These are phyloP conservation scores for Halcyon smyrnensis DNA, from an alignment of 2,797 vertebrate species.

Conservation along the genomic window DNA sequence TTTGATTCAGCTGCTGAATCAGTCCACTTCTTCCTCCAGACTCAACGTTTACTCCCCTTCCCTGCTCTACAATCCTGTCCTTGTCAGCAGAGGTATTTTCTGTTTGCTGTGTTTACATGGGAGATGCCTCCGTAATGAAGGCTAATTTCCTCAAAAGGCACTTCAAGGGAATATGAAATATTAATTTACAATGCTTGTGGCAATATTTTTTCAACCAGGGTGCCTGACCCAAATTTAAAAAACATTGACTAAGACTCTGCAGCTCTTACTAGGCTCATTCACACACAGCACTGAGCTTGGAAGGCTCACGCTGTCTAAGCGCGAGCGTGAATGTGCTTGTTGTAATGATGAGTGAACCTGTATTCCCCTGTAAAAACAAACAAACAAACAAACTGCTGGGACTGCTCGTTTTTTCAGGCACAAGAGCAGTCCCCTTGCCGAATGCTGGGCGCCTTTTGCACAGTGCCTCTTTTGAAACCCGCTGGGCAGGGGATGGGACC, in stretches of 20 bases:
- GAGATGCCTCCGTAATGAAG: constrained; percentile 55
- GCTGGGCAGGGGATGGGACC: fast-evolving
- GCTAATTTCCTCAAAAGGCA: constrained; percentile 33
- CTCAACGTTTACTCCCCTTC: neutral
- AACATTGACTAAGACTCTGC: neutral
- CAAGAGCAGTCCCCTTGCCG: neutral
- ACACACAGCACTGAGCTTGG: neutral
- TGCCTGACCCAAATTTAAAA: constrained; percentile 28
- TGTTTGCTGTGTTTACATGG: neutral
- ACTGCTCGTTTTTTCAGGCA: neutral
- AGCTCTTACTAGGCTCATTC: constrained; percentile 49
- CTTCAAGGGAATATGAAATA: constrained; percentile 48
- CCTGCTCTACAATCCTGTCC: neutral
- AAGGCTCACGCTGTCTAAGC: neutral
- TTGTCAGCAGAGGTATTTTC: constrained; percentile 36
- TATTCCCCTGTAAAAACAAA: neutral
- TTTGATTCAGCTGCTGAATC: neutral
- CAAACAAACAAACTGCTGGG: neutral
- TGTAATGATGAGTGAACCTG: constrained; percentile 58
- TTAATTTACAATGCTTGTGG: constrained; percentile 10
- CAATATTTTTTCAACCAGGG: neutral
- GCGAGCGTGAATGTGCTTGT: neutral
- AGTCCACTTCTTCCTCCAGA: neutral
- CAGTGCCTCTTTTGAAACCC: neutral
- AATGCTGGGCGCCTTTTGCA: neutral